Evolutionary conservation across 2,113 vertebrate genomes (phyloP).

Genomic region (Girardinichthys multiradiatus): DNA sequence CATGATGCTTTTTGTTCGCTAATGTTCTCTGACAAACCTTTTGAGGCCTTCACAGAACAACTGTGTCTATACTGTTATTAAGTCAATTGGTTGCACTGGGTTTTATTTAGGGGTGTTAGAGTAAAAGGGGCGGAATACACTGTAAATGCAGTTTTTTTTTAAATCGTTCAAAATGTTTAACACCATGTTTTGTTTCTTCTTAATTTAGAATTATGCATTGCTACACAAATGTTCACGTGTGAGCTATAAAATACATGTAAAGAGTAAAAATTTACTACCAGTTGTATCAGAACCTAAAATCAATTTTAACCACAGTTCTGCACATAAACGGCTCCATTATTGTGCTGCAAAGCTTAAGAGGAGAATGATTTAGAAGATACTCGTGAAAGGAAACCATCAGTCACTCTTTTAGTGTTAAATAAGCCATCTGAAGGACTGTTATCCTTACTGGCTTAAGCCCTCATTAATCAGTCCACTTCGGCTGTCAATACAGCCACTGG

Average conservation of each 20-base stretch:
- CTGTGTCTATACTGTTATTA: no score
- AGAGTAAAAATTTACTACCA: slow-evolving; percentile 26
- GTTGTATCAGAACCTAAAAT: slow-evolving; percentile 41
- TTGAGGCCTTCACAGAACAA: no score
- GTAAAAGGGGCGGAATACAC: no score
- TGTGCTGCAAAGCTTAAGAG: slow-evolving; percentile 32
- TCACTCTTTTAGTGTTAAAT: slow-evolving; percentile 77
- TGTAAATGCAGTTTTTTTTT: not conserved
- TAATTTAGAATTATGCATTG: not conserved
- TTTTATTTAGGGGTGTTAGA: no score
- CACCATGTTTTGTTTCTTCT: not conserved
- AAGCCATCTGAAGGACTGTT: slow-evolving; percentile 79
- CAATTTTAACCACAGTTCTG: slow-evolving; percentile 54
- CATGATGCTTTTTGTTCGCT: no score
- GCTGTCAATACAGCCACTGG: slow-evolving; percentile 79
- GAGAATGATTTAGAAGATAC: slow-evolving; percentile 65
- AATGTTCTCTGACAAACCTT: no score
- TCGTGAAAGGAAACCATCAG: slow-evolving; percentile 61
- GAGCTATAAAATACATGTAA: slow-evolving; percentile 4
- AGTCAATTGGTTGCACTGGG: no score
- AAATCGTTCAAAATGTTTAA: not conserved
- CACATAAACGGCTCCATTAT: slow-evolving; percentile 70
- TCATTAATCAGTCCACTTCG: slow-evolving; percentile 83
- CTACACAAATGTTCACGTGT: slow-evolving; percentile 54
- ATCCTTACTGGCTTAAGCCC: slow-evolving; percentile 83